A percentile compares a stretch with the other conserved stretches of the same genome.
phyloP scores from a whole-genome alignment of 2,113 vertebrate species.

The Archilochus colubris region DNA sequence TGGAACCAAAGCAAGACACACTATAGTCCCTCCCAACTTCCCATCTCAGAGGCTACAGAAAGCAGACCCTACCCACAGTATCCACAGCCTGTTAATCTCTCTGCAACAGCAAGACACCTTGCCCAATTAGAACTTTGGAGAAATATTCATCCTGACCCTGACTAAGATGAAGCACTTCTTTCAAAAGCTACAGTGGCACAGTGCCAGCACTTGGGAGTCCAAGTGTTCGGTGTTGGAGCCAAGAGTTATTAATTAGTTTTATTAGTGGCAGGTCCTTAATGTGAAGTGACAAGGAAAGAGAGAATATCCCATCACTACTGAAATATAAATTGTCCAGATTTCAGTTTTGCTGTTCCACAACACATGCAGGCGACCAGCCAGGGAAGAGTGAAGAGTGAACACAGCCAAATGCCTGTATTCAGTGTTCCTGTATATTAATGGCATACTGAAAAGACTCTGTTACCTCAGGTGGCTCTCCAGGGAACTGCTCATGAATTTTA shows the following conservation, averaged over 20 bases:
- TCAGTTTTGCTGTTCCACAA: conserved; percentile 73
- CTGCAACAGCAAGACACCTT: conserved; percentile 87
- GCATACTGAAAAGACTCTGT: conserved; percentile 66
- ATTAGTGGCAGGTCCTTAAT: conserved; percentile 87
- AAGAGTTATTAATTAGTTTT: conserved; percentile 93
- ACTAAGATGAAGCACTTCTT: conserved; percentile 93
- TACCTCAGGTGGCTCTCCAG: conserved; percentile 74
- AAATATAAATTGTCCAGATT: conserved; percentile 81
- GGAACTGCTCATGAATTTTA: conserved; percentile 67
- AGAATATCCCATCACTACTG: conserved; percentile 77
- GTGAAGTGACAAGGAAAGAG: conserved; percentile 82
- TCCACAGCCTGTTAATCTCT: conserved; percentile 75
- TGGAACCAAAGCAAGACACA: background rate
- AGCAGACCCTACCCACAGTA: conserved; percentile 42
- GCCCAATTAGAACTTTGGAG: conserved; percentile 92
- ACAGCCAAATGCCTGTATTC: conserved; percentile 70
- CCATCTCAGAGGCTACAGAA: background rate
- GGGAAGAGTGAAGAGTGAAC: conserved; percentile 57
- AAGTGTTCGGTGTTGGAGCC: conserved; percentile 80
- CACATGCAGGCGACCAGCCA: conserved; percentile 68
- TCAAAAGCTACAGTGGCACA: conserved; percentile 83
- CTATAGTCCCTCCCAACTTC: background rate
- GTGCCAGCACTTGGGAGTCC: conserved; percentile 83
- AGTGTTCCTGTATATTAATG: conserved; percentile 72
- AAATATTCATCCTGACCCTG: conserved; percentile 89